These are phyloP conservation scores for Nestor notabilis DNA, from an alignment of 2,113 vertebrate species.

Conservation along the genomic window DNA sequence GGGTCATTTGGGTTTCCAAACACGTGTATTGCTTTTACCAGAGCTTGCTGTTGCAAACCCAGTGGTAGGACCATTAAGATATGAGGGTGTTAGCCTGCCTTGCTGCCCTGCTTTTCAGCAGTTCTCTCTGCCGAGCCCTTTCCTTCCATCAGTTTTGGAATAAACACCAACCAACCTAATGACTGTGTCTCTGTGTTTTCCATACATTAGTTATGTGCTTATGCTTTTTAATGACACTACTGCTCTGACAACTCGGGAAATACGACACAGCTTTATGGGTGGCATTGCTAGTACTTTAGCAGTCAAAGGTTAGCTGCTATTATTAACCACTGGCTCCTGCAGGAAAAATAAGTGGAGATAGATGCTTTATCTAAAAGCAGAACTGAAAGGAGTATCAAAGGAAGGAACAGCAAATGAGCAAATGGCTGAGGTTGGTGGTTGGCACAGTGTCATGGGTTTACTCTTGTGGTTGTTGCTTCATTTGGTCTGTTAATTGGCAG, in stretches of 20 bases:
- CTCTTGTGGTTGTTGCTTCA: neutral
- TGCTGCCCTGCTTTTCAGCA: neutral
- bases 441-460: neutral
- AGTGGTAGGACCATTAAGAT: neutral
- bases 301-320: slow-evolving; percentile 8
- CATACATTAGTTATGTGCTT: slow-evolving; percentile 40
- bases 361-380: neutral
- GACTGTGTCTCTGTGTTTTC: slow-evolving; percentile 38
- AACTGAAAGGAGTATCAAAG: neutral
- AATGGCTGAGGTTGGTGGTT: neutral
- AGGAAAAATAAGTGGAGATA: neutral
- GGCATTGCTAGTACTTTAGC: neutral
- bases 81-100: neutral
- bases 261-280: slow-evolving; percentile 43
- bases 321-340: neutral
- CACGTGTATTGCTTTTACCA: neutral
- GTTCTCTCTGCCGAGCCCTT: neutral
- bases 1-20: neutral
- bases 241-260: slow-evolving; percentile 53
- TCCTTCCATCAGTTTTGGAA: slow-evolving; percentile 11
- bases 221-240: slow-evolving; percentile 57
- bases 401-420: neutral
- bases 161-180: slow-evolving; percentile 39
- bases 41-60: neutral
- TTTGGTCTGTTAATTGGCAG: slow-evolving; percentile 41